Conservation (phyloP, 2,888 invertebrate genomes). For the Busseola fusca region DNA sequence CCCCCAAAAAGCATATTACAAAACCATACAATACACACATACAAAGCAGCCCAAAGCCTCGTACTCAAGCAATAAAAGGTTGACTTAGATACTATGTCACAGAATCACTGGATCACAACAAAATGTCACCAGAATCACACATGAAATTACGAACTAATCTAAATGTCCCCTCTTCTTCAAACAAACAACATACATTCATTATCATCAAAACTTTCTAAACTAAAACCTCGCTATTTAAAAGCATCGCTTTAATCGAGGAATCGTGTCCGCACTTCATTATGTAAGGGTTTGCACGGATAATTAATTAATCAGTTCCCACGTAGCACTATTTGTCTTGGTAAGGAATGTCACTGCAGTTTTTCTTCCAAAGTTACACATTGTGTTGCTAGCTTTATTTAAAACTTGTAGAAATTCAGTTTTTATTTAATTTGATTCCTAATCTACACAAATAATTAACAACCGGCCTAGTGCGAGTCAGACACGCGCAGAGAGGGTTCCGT, state of each 20-base stretch:
- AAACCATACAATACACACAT: too few relatives aligned
- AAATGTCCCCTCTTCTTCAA: not conserved
- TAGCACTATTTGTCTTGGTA: slow-evolving; percentile 57
- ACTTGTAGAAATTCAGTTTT: slow-evolving; percentile 9
- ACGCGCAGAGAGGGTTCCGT: too few relatives aligned
- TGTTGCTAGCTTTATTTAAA: slow-evolving; percentile 49
- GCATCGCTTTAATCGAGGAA: slow-evolving; percentile 41
- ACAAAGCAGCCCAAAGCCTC: too few relatives aligned
- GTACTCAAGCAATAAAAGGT: too few relatives aligned
- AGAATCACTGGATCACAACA: not conserved
- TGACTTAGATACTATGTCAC: not conserved
- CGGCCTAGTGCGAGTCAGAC: too few relatives aligned
- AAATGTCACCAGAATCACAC: not conserved
- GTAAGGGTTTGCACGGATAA: slow-evolving; percentile 50
- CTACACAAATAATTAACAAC: not conserved
- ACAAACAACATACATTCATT: not conserved
- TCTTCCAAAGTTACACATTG: slow-evolving; percentile 36
- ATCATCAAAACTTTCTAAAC: slow-evolving; percentile 5
- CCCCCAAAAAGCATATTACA: too few relatives aligned
- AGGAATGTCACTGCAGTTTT: slow-evolving; percentile 50
- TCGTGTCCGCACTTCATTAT: slow-evolving; percentile 55
- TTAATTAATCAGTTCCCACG: slow-evolving; percentile 57
- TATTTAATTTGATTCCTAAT: not conserved
- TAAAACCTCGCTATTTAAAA: slow-evolving; percentile 29
- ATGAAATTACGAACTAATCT: not conserved